phyloP scores from a whole-genome alignment of 2,888 invertebrate species.

The Caenorhabditis drosophilae region DNA sequence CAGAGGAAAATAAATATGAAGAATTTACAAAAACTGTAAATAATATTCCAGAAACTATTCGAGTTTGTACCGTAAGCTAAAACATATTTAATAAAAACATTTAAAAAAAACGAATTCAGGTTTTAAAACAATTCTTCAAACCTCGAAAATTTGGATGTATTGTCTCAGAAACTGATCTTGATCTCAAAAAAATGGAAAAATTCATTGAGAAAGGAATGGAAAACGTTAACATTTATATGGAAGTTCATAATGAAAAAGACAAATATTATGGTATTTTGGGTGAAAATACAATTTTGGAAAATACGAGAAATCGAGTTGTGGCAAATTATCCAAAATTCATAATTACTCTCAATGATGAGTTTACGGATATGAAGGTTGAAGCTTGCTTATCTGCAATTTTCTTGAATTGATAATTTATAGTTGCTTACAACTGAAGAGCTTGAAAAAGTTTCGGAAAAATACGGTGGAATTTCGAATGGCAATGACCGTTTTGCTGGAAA shows the following conservation, averaged over 20 bases:
- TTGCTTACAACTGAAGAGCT: constrained; percentile 26
- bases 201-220: constrained; percentile 57
- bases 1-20: constrained; percentile 22
- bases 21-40: constrained; percentile 51
- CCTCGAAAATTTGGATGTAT: constrained; percentile 56
- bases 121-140: constrained; percentile 54
- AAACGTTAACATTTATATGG: constrained; percentile 57
- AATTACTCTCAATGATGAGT: constrained; percentile 45
- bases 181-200: constrained; percentile 51
- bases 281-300: constrained; percentile 56
- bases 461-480: constrained; percentile 22
- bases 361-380: constrained; percentile 10
- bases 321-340: constrained; percentile 56
- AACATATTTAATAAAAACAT: constrained; percentile 14
- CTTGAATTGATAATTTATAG: constrained; percentile 12
- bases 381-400: neutral
- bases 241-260: constrained; percentile 39
- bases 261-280: constrained; percentile 54
- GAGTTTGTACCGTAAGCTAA: constrained; percentile 50
- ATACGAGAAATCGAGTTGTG: constrained; percentile 59
- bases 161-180: constrained; percentile 58
- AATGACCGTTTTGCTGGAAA: constrained; percentile 10
- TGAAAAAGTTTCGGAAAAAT: constrained; percentile 16
- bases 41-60: constrained; percentile 64
- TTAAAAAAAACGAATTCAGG: constrained; percentile 14